Conservation (phyloP, 2,888 invertebrate species). For the Rhorus exstirpatorius region DNA sequence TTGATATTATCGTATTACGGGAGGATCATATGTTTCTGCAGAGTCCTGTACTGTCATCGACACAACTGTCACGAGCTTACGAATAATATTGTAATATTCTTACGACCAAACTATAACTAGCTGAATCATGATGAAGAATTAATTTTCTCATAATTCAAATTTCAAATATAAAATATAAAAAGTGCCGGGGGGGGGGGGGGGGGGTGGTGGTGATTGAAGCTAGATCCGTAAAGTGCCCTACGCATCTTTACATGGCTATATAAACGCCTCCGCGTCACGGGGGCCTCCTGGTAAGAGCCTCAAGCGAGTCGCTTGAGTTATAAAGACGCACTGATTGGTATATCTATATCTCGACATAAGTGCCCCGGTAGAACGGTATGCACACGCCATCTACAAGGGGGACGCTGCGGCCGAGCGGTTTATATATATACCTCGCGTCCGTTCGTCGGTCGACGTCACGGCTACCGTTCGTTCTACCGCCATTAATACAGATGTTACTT, state of each 20-base stretch:
- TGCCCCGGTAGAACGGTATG: conserved; percentile 57
- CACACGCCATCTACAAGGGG: conserved; percentile 53
- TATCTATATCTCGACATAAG: conserved; percentile 60
- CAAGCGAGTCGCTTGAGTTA: conserved; percentile 20
- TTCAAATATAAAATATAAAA: too few relatives aligned
- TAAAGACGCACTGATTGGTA: conserved; percentile 24
- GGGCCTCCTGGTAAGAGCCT: conserved; percentile 12
- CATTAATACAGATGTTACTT: conserved; percentile 72
- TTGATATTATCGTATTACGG: too few relatives aligned
- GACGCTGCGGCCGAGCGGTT: not conserved
- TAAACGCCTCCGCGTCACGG: not conserved
- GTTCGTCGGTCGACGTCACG: conserved; percentile 48
- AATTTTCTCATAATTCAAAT: too few relatives aligned
- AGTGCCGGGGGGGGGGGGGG: too few relatives aligned
- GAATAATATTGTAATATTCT: too few relatives aligned
- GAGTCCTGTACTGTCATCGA: too few relatives aligned
- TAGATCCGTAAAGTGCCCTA: not conserved
- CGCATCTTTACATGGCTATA: not conserved
- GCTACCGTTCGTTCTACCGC: conserved; percentile 64
- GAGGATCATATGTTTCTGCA: too few relatives aligned
- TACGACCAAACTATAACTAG: too few relatives aligned
- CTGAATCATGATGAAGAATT: too few relatives aligned
- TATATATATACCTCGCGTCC: conserved; percentile 40
- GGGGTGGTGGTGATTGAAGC: too few relatives aligned
- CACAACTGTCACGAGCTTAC: too few relatives aligned